A percentile compares a stretch with the other conserved stretches of the same genome.
These are phyloP conservation scores for Xanthia icteritia DNA, from an alignment of 2,888 invertebrate genomes.

Conservation along the genomic window DNA sequence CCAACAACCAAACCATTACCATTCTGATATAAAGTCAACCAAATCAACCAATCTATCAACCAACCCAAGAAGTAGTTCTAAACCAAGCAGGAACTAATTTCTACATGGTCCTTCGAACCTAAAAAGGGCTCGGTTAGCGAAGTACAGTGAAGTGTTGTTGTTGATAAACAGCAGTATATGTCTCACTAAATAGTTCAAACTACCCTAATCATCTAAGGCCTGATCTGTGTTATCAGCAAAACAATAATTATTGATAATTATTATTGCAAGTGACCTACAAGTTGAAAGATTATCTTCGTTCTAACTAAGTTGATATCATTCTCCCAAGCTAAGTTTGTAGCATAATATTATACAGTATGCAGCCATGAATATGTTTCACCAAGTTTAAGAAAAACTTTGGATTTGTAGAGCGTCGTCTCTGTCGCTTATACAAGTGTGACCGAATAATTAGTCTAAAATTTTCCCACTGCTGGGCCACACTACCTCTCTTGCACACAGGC, in stretches of 20 bases:
- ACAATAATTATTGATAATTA: slow-evolving; percentile 14
- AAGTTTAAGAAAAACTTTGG: not conserved
- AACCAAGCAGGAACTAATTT: no score
- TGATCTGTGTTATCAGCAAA: not conserved
- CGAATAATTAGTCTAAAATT: no score
- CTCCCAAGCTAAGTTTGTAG: not conserved
- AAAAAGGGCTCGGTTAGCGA: no score
- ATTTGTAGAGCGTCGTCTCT: not conserved
- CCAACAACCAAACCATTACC: no score
- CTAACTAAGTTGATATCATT: not conserved
- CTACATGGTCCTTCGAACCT: no score
- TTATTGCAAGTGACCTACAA: slow-evolving; percentile 3
- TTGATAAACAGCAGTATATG: not conserved
- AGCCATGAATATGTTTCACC: not conserved
- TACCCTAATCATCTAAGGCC: not conserved
- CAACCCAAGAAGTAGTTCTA: no score
- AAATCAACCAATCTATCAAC: no score
- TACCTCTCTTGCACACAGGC: no score
- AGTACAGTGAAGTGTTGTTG: no score
- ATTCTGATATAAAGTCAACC: no score
- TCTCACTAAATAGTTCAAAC: not conserved
- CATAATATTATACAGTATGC: not conserved
- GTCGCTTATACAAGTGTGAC: not conserved
- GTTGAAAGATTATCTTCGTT: slow-evolving; percentile 10
- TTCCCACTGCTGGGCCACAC: no score